A percentile compares a stretch with the other conserved stretches of the same genome.
Evolutionary conservation across 1,140 invertebrate genomes (phyloP).

Genomic region (Coptotermes formosanus): DNA sequence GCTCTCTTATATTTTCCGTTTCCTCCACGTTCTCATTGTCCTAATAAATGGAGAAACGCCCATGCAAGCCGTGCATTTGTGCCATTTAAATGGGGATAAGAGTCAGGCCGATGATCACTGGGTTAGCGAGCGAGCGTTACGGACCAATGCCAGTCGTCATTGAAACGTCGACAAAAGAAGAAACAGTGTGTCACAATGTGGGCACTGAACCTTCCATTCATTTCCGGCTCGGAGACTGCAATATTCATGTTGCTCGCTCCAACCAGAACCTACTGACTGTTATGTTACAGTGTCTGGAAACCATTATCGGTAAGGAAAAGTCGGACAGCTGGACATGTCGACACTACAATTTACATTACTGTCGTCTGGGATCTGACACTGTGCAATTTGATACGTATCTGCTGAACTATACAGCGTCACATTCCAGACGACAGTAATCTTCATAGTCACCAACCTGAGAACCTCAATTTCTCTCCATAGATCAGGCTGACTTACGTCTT

Average conservation of each 20-base stretch:
- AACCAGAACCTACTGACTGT: neutral
- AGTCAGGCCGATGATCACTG: neutral
- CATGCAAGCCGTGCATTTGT: neutral
- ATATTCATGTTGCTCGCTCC: neutral
- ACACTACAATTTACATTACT: too few species aligned
- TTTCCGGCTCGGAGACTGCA: neutral
- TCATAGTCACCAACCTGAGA: too few species aligned
- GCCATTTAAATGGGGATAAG: neutral
- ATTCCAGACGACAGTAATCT: too few species aligned
- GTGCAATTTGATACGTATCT: too few species aligned
- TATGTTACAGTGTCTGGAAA: neutral
- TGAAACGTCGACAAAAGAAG: constrained; percentile 6
- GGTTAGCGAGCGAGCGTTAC: neutral
- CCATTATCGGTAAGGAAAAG: neutral
- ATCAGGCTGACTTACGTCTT: too few species aligned
- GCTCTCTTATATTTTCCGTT: neutral
- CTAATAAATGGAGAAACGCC: too few species aligned
- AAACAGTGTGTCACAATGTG: neutral
- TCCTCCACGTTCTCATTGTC: neutral
- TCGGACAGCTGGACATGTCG: too few species aligned
- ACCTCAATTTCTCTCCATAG: too few species aligned
- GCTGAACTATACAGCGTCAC: too few species aligned
- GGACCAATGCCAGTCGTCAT: constrained; percentile 7
- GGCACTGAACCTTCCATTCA: constrained; percentile 14
- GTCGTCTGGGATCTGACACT: too few species aligned